Evolutionary conservation across 2,888 invertebrate genomes (phyloP).

Genomic region (Chrysolina haemoptera): DNA sequence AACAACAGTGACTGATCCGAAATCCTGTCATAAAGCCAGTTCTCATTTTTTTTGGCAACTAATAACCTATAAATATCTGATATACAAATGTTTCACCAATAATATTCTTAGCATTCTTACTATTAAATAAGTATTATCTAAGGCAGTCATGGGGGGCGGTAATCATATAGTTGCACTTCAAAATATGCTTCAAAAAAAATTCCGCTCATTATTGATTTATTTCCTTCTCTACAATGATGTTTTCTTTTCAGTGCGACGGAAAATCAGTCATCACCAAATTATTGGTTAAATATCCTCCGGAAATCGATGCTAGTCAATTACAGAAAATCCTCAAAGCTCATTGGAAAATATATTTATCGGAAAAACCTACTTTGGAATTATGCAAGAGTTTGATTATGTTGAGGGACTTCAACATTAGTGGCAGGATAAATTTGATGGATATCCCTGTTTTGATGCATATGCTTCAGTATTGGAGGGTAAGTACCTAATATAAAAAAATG

Average conservation of each 20-base stretch:
- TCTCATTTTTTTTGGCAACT: too few species aligned
- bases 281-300: slow-evolving; percentile 73
- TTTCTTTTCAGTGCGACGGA: slow-evolving; percentile 70
- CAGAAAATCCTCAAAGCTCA: slow-evolving; percentile 75
- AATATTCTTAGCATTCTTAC: too few species aligned
- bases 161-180: too few species aligned
- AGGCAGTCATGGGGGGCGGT: too few species aligned
- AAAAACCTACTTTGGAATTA: slow-evolving; percentile 77
- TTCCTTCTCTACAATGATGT: background rate
- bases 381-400: slow-evolving; percentile 81
- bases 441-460: slow-evolving; percentile 77
- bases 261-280: slow-evolving; percentile 72
- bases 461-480: slow-evolving; percentile 78
- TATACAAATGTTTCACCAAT: too few species aligned
- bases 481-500: slow-evolving; percentile 39
- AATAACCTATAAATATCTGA: too few species aligned
- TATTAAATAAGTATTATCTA: too few species aligned
- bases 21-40: too few species aligned
- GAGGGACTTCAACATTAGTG: slow-evolving; percentile 77
- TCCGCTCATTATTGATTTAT: background rate
- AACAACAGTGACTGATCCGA: too few species aligned
- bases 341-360: slow-evolving; percentile 74
- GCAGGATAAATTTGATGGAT: slow-evolving; percentile 75
- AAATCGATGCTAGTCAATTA: slow-evolving; percentile 76
- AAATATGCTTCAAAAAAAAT: too few species aligned